Percentiles rank a stretch among this genome's conserved stretches.
Evolutionary conservation across 2,113 vertebrate species (phyloP).

Genomic region (Phasianus colchicus): DNA sequence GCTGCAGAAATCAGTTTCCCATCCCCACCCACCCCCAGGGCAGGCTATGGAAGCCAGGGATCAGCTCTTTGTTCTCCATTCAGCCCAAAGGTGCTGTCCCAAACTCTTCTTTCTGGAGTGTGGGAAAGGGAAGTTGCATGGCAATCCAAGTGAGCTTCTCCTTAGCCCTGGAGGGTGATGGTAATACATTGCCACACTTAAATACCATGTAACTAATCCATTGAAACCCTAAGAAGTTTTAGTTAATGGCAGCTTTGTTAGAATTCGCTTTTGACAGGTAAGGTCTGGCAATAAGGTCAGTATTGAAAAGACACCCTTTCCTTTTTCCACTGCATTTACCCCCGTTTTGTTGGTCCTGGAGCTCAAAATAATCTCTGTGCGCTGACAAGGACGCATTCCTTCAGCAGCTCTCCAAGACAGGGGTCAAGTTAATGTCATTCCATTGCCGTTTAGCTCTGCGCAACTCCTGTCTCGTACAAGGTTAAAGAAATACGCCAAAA

Average conservation of each 20-base stretch:
- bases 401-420: background rate
- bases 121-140: background rate
- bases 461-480: conserved; percentile 9
- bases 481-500: conserved; percentile 32
- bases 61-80: background rate
- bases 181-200: background rate
- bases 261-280: background rate
- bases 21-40: rapidly evolving
- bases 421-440: conserved; percentile 10
- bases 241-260: conserved; percentile 39
- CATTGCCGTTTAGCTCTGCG: background rate
- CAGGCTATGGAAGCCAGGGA: background rate
- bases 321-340: background rate
- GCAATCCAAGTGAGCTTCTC: background rate
- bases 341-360: background rate
- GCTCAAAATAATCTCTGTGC: background rate
- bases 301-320: background rate
- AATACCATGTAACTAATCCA: conserved; percentile 27
- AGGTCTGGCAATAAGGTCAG: background rate
- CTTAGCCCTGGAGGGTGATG: background rate
- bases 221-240: conserved; percentile 14
- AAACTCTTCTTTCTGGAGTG: background rate
- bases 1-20: background rate
- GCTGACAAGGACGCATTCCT: conserved; percentile 2
- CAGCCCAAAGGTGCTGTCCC: background rate